A percentile compares a stretch with the other conserved stretches of the same genome.
Evolutionary conservation across 2,888 invertebrate genomes (phyloP).

Genomic region (Synanthedon myopaeformis): DNA sequence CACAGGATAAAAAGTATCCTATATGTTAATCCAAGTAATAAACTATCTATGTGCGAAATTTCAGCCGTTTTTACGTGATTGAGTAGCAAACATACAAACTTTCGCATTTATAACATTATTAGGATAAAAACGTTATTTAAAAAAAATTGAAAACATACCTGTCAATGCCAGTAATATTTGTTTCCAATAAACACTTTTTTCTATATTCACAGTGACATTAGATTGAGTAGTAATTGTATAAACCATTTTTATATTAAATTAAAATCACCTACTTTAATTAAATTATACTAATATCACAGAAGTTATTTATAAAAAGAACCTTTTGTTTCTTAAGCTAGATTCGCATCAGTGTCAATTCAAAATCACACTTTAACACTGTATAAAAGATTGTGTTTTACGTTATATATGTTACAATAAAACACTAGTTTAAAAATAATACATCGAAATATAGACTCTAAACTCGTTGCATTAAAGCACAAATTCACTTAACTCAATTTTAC

Average conservation of each 20-base stretch:
- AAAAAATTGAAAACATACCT: neutral
- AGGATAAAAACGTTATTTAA: too few relatives aligned
- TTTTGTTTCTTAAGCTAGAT: neutral
- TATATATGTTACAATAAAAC: neutral
- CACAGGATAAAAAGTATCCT: too few relatives aligned
- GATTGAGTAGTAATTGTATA: neutral
- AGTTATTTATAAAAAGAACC: too few relatives aligned
- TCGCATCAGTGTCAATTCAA: neutral
- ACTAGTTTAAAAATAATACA: neutral
- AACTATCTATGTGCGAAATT: too few relatives aligned
- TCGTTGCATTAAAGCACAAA: neutral
- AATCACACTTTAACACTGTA: neutral
- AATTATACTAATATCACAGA: too few relatives aligned
- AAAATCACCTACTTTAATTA: too few relatives aligned
- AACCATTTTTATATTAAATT: neutral
- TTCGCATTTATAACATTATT: neutral
- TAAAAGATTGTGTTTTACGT: neutral
- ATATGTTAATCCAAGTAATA: too few relatives aligned
- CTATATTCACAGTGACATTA: neutral
- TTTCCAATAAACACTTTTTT: neutral
- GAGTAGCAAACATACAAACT: neutral
- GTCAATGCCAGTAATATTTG: neutral
- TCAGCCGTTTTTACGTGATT: neutral
- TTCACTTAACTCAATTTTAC: neutral
- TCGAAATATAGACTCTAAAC: neutral